Conservation (phyloP, 2,113 vertebrate genomes). For the Ifrita kowaldi region DNA sequence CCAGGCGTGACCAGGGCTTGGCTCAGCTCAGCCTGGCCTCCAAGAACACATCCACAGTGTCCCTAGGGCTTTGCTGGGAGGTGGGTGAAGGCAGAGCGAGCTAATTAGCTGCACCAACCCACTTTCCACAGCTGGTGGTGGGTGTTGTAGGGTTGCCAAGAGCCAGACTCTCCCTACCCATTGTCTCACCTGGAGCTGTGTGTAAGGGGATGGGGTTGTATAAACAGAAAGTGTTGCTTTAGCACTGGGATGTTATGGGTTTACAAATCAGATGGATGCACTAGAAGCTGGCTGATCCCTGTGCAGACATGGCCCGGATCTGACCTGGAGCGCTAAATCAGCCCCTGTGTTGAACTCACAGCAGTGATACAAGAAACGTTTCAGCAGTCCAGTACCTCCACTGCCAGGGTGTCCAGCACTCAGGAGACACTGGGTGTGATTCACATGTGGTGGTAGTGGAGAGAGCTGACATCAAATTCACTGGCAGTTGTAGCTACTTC, state of each 20-base stretch:
- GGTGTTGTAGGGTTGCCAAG: neutral
- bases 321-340: neutral
- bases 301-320: neutral
- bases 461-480: neutral
- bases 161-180: neutral
- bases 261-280: neutral
- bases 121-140: neutral
- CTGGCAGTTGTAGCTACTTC: neutral
- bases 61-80: neutral
- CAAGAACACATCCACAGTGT: neutral
- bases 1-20: neutral
- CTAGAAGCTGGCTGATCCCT: constrained; percentile 46
- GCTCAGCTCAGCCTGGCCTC: neutral
- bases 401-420: neutral
- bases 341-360: neutral
- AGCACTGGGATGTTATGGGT: neutral
- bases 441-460: neutral
- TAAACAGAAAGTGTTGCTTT: neutral
- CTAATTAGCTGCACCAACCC: neutral
- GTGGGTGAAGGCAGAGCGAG: neutral
- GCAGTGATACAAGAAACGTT: neutral
- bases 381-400: neutral
- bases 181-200: neutral
- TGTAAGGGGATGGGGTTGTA: neutral
- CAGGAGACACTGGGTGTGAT: neutral